Percentiles rank a stretch among this genome's conserved stretches.
Conservation (phyloP, 2,797 vertebrate genomes). For the Phaenicophaeus curvirostris region DNA sequence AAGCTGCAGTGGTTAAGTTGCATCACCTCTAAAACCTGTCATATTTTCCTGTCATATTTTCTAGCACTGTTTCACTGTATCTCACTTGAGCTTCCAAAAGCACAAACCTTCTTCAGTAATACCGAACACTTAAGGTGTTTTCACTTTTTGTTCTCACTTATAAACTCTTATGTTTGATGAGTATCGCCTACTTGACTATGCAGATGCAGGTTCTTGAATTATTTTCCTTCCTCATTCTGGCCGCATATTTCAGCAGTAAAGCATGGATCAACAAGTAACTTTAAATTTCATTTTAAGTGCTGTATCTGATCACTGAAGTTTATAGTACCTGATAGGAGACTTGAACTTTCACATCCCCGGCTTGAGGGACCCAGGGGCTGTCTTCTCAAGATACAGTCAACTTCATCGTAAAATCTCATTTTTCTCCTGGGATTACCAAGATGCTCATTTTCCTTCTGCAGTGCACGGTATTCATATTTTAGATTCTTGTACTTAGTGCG, state of each 20-base stretch:
- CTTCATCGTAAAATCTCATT: slow-evolving; percentile 89
- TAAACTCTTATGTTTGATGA: not conserved
- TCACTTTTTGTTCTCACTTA: not conserved
- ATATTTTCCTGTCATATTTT: not conserved
- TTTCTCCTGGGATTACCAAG: slow-evolving; percentile 80
- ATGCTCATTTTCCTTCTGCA: slow-evolving; percentile 84
- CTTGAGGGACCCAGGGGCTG: slow-evolving; percentile 31
- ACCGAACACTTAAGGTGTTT: rapidly evolving
- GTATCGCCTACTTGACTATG: not conserved
- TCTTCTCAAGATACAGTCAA: slow-evolving; percentile 83
- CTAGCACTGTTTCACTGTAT: not conserved
- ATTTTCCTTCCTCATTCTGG: not conserved
- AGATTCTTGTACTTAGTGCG: slow-evolving; percentile 91
- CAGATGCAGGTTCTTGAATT: not conserved
- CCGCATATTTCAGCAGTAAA: not conserved
- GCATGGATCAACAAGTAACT: not conserved
- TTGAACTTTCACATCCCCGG: slow-evolving; percentile 51
- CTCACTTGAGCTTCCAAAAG: not conserved
- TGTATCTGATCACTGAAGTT: not conserved
- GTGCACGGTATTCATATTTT: slow-evolving; percentile 88
- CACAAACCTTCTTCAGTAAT: not conserved
- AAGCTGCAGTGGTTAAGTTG: not conserved
- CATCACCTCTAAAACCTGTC: not conserved
- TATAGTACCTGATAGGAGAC: slow-evolving; percentile 43
- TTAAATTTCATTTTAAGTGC: not conserved